A percentile compares a stretch with the other conserved stretches of the same genome.
phyloP scores from a whole-genome alignment of 2,113 vertebrate species.

The Gobio gobio region DNA sequence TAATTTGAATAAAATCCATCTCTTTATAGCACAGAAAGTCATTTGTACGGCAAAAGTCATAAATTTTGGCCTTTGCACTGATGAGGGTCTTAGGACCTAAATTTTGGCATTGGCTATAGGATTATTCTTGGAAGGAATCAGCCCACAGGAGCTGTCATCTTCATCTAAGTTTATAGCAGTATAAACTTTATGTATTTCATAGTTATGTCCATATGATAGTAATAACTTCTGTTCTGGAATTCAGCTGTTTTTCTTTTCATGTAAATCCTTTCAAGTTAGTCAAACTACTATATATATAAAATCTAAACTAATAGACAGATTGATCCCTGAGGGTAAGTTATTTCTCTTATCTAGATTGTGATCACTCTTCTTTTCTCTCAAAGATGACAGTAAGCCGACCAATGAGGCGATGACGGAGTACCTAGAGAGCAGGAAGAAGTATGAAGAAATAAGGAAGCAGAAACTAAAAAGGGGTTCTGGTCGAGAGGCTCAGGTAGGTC shows the following conservation, averaged over 20 bases:
- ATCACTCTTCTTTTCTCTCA: constrained; percentile 47
- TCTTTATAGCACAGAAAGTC: background rate
- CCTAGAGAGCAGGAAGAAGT: constrained; percentile 88
- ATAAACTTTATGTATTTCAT: constrained; percentile 41
- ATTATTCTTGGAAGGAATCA: constrained; percentile 28
- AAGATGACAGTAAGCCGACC: constrained; percentile 74
- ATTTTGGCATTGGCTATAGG: constrained; percentile 2
- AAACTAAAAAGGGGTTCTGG: constrained; percentile 82
- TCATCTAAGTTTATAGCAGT: constrained; percentile 20
- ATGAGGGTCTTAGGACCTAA: constrained; percentile 35
- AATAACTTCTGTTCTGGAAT: constrained; percentile 32
- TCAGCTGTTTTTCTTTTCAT: constrained; percentile 28
- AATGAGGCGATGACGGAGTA: constrained; percentile 90
- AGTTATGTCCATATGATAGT: constrained; percentile 23
- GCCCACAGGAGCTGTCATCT: constrained; percentile 28
- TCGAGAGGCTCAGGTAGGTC: constrained; percentile 83
- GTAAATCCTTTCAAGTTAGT: constrained; percentile 19
- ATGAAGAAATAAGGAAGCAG: constrained; percentile 84
- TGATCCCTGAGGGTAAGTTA: background rate
- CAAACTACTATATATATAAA: background rate
- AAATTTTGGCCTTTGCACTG: constrained; percentile 14
- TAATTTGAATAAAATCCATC: constrained; percentile 13
- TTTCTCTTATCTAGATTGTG: background rate
- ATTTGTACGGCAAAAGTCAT: background rate
- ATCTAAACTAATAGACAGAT: background rate